Percentiles rank a stretch among this genome's conserved stretches.
These are phyloP conservation scores for Penaeus japonicus DNA, from an alignment of 1,140 invertebrate species.

Conservation along the genomic window DNA sequence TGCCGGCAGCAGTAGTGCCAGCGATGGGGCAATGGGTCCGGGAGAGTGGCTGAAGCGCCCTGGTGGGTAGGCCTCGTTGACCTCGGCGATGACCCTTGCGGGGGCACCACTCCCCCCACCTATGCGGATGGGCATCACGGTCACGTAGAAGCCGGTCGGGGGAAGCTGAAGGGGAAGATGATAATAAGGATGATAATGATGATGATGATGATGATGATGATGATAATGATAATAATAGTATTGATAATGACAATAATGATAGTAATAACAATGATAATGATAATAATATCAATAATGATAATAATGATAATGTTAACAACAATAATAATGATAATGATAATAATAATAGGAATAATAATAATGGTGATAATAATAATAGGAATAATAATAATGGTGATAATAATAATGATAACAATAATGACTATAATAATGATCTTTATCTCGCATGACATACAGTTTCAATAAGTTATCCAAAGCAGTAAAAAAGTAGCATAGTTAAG, in stretches of 20 bases:
- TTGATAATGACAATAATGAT: neutral
- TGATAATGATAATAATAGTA: neutral
- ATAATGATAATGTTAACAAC: too few species aligned
- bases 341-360: too few species aligned
- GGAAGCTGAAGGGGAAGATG: conserved; percentile 62
- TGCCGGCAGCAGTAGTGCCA: neutral
- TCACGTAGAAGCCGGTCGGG: conserved; percentile 67
- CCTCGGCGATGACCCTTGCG: conserved; percentile 62
- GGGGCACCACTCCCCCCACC: conserved; percentile 69
- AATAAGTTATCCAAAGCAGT: too few species aligned
- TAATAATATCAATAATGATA: too few species aligned
- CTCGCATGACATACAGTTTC: too few species aligned
- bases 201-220: neutral
- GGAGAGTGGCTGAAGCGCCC: neutral
- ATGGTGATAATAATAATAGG: too few species aligned
- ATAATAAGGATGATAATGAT: neutral
- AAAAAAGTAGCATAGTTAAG: too few species aligned
- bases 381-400: too few species aligned
- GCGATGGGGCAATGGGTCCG: neutral
- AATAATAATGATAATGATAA: too few species aligned
- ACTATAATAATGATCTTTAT: too few species aligned
- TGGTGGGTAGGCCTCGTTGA: neutral
- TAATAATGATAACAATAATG: too few species aligned
- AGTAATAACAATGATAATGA: too few species aligned
- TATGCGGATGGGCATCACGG: conserved; percentile 70